phyloP scores from a whole-genome alignment of 2,113 vertebrate species.

The rabbit (Oryctolagus cuniculus) region mOryCun1.1 NW_027208201.1:4329001-4329500 shows the following conservation, averaged over 20 bases:
- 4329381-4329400: background rate
- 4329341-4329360: background rate
- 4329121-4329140: background rate
- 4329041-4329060: background rate
- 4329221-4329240: background rate
- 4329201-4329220: background rate
- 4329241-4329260: background rate
- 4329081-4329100: background rate
- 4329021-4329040: background rate
- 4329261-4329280: background rate
- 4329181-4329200: background rate
- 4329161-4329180: background rate
- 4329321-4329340: background rate
- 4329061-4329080: background rate
- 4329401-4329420: fast-evolving
- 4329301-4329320: background rate
- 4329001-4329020: background rate
- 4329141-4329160: slow-evolving; percentile 1
- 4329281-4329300: background rate
- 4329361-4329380: background rate
- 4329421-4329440: fast-evolving
- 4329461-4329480: background rate
- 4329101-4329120: background rate
- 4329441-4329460: background rate
- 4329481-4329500: background rate